Base-by-base conservation (phyloP, 2,797 vertebrate species). In the Scyliorhinus canicula region DNA sequence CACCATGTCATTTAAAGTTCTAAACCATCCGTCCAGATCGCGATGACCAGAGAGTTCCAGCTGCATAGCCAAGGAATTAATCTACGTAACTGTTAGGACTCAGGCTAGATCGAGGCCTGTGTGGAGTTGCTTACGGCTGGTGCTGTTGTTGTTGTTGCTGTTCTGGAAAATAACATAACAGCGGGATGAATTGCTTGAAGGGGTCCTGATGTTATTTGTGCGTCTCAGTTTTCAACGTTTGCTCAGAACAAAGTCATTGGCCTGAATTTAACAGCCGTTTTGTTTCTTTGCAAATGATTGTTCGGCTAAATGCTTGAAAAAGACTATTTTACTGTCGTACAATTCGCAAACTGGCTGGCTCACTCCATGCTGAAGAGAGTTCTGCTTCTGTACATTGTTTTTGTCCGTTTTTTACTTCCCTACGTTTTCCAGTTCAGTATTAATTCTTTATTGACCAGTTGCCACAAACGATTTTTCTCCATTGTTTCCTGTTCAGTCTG, bases 401-500 rank as follows among this genome's bases (percentile, higher is more conserved):
- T 40, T 40, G 21, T 0, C 11, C 4, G 16, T 31, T 63, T 65
- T 63, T 44, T 91, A 60, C 31, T 8, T 19, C 88, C 57, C 47
- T 74, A 44, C 14, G 65, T 67, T 69, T 65, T 93, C 16, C 88
- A n/a, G 21, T 7, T 94, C 12, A 52, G 19, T 31, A 71, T 55
- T 71, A 71, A 74, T 74, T 74, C 67, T 50, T 35, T 74, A 74
- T 74, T 94, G 93, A 94, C 74, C 9, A 28, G 93, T 12, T 71
- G 93, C 67, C 93, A 94, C 28, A 21, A 31, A 31, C 0, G 1
- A 65, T 52, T 91, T 71, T 74, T 69, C 6, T 82, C 47, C 63
- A 74, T 94, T 94, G 69, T 44, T 71, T 94, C 93, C 40, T 94
- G 93, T 52, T n/a, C 16, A 74, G 44, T 94, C n/a, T 94, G 6